Evolutionary conservation across 2,888 invertebrate genomes (phyloP), one percentile per base, ranked within the genome.

Genomic region (Eupithecia vulgata): DNA sequence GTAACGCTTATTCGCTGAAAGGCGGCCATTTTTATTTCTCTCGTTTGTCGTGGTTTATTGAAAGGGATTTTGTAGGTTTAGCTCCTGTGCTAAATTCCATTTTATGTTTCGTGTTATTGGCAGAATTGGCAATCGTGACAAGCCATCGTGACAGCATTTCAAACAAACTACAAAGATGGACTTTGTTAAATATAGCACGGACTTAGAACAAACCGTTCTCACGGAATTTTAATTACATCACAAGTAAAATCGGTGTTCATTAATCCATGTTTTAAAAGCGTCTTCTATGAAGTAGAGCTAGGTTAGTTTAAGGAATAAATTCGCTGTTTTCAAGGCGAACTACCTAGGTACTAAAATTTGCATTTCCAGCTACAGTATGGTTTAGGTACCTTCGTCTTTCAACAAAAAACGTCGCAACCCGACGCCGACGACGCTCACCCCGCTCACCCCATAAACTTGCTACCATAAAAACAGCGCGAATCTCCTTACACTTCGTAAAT

Each of bases 1-100:
- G 92, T 90, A 89, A 91, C 91, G 91, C 89, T 93, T 93, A 93
- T 92, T 91, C 89, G 89, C 90, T 91, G 90, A 89, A 90, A 91
- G 88, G 88, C 90, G 84, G 84, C 87, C 89, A 88, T 89, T 93
- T 92, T 93, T 92, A 91, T 92, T 92, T 90, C 85, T 87, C 87
- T 86, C 91, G 90, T 90, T 90, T 89, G 88, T 88, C 91, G 88
- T 82, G 82, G 82, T 86, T 87, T 86, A 86, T 87, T 81, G 83
- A 79, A 81, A 78, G 82, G 84, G 80, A 76, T 81, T 81, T 76
- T 68, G 65, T 40, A 40, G 67, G 67, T 70, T 78, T 74, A 74
- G 71, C 75, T 80, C 75, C 71, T 70, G 62, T 69, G 74, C 78
- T 80, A 79, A 71, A 42, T 79, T 74, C 70, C 77, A 65, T 65